Percentiles rank a stretch among this genome's conserved stretches.
Conservation (phyloP, 2,797 vertebrate genomes). For the Acipenser oxyrinchus region DNA sequence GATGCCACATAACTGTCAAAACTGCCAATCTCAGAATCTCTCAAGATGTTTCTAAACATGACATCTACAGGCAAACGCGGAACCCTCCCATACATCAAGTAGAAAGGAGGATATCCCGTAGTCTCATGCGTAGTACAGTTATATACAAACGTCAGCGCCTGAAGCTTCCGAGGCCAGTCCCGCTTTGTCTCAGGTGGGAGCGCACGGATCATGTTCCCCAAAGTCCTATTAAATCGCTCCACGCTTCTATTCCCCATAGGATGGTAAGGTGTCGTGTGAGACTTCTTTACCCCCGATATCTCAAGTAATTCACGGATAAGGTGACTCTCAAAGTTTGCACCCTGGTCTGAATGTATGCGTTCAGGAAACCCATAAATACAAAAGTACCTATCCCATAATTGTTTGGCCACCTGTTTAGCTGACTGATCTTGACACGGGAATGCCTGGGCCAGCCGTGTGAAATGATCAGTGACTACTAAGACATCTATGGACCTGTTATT, state of each 20-base stretch:
- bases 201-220: constrained; percentile 11
- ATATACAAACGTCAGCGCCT: constrained; percentile 15
- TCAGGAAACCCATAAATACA: too few relatives aligned
- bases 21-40: constrained; percentile 3
- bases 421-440: too few relatives aligned
- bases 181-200: constrained; percentile 9
- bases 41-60: constrained; percentile 12
- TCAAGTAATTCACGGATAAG: too few relatives aligned
- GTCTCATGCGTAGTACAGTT: constrained; percentile 13
- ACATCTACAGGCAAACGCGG: constrained; percentile 11
- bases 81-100: constrained; percentile 17
- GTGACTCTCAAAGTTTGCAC: neutral
- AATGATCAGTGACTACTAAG: constrained; percentile 15
- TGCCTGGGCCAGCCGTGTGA: constrained; percentile 11
- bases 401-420: too few relatives aligned
- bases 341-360: too few relatives aligned
- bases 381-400: too few relatives aligned
- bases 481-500: constrained; percentile 14
- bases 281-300: constrained; percentile 16
- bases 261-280: neutral
- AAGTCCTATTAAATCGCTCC: constrained; percentile 2
- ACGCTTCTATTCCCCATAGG: neutral
- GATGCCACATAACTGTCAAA: constrained; percentile 9
- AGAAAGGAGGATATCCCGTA: constrained; percentile 13
- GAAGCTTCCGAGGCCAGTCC: constrained; percentile 12